Conservation (phyloP, 2,888 invertebrate species). For the Chrysina gloriosa region DNA sequence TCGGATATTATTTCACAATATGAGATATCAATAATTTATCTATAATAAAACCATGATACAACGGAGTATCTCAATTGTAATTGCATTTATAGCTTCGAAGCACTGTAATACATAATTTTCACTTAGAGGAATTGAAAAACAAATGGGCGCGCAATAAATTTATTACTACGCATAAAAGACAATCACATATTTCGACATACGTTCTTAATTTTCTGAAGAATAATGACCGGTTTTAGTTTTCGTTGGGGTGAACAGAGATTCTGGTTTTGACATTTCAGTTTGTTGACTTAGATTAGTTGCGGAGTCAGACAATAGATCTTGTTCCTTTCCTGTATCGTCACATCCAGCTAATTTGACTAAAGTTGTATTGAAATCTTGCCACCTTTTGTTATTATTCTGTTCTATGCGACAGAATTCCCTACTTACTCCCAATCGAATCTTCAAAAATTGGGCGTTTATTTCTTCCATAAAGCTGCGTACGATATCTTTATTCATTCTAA, state of each 20-base stretch:
- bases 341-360: constrained; percentile 45
- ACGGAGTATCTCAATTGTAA: too few species aligned
- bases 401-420: constrained; percentile 51
- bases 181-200: too few species aligned
- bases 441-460: constrained; percentile 50
- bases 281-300: constrained; percentile 2
- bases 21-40: too few species aligned
- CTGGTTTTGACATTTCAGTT: neutral
- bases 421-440: constrained; percentile 49
- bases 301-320: constrained; percentile 10
- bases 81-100: too few species aligned
- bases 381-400: constrained; percentile 46
- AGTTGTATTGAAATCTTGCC: constrained; percentile 48
- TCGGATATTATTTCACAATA: too few species aligned
- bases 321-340: constrained; percentile 17
- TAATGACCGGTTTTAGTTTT: constrained; percentile 25
- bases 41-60: too few species aligned
- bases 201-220: neutral
- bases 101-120: too few species aligned
- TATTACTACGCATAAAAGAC: too few species aligned
- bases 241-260: constrained; percentile 24
- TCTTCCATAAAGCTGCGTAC: constrained; percentile 46
- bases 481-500: constrained; percentile 39
- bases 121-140: too few species aligned
- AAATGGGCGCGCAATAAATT: too few species aligned